A percentile compares a stretch with the other conserved stretches of the same genome.
Conservation (phyloP, 2,797 vertebrate species). For the Numenius phaeopus region DNA sequence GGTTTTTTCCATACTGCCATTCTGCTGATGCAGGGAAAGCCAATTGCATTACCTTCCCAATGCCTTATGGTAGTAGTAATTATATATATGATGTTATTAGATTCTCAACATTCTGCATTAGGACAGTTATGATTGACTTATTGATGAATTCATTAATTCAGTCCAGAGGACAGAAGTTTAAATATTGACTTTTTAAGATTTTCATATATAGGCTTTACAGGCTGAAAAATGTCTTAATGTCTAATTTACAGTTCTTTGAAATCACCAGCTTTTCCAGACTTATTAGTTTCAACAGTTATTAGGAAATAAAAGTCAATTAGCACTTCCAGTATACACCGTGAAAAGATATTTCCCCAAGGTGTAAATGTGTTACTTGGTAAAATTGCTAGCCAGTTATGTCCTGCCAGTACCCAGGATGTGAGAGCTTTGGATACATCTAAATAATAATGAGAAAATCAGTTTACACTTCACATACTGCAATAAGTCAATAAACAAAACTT, state of each 20-base stretch:
- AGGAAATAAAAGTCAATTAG: constrained; percentile 78
- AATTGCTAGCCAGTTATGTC: constrained; percentile 54
- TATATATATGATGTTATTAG: not conserved
- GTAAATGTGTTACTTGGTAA: constrained; percentile 57
- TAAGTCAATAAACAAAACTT: constrained; percentile 49
- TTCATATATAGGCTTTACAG: constrained; percentile 24
- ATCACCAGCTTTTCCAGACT: constrained; percentile 47
- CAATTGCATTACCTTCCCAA: not conserved
- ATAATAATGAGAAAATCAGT: constrained; percentile 50
- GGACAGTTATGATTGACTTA: constrained; percentile 14
- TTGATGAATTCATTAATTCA: constrained; percentile 39
- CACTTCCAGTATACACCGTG: constrained; percentile 54
- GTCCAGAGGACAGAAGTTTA: constrained; percentile 39
- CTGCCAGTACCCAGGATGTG: constrained; percentile 46
- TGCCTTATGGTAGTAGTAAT: not conserved
- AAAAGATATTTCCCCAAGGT: constrained; percentile 76
- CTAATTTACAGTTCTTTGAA: constrained; percentile 70
- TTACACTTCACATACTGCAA: constrained; percentile 28
- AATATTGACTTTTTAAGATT: constrained; percentile 56
- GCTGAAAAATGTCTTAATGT: constrained; percentile 10
- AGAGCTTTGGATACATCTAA: constrained; percentile 53
- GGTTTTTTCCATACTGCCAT: not conserved
- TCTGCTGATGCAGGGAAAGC: not conserved
- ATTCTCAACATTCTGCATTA: not conserved
- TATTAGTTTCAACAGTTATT: constrained; percentile 74